phyloP scores from a whole-genome alignment of 2,797 vertebrate species.

The Crenichthys baileyi region DNA sequence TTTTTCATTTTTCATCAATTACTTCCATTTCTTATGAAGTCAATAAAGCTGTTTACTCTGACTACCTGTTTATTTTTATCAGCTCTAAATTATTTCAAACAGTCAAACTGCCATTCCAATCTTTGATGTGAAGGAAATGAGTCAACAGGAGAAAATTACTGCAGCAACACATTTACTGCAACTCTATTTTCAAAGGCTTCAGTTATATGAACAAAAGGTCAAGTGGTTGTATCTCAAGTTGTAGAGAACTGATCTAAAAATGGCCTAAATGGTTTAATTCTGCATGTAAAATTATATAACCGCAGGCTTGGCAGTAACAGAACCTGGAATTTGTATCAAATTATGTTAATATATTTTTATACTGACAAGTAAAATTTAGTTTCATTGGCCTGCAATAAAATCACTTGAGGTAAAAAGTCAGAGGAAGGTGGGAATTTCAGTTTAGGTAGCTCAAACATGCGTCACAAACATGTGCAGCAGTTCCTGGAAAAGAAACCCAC shows the following conservation, averaged over 20 bases:
- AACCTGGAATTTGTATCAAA: background rate
- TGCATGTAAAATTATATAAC: background rate
- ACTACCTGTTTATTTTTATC: slow-evolving; percentile 11
- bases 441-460: slow-evolving; percentile 8
- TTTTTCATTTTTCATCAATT: background rate
- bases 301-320: background rate
- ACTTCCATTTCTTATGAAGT: background rate
- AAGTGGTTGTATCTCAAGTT: background rate
- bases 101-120: slow-evolving; percentile 9
- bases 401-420: background rate
- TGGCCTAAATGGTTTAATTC: background rate
- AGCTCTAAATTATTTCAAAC: slow-evolving; percentile 4
- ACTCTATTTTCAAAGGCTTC: slow-evolving; percentile 19
- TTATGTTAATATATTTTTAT: background rate
- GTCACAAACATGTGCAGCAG: slow-evolving; percentile 14
- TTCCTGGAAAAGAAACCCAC: slow-evolving; percentile 40
- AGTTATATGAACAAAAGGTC: background rate
- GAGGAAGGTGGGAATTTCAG: background rate
- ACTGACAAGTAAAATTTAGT: background rate
- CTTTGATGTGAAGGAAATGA: slow-evolving; percentile 18
- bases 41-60: background rate
- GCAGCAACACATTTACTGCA: background rate
- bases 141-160: slow-evolving; percentile 7
- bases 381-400: background rate
- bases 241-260: background rate